phyloP scores from a whole-genome alignment of 2,797 vertebrate genomes.

The Acanthurus leucopareius region DNA sequence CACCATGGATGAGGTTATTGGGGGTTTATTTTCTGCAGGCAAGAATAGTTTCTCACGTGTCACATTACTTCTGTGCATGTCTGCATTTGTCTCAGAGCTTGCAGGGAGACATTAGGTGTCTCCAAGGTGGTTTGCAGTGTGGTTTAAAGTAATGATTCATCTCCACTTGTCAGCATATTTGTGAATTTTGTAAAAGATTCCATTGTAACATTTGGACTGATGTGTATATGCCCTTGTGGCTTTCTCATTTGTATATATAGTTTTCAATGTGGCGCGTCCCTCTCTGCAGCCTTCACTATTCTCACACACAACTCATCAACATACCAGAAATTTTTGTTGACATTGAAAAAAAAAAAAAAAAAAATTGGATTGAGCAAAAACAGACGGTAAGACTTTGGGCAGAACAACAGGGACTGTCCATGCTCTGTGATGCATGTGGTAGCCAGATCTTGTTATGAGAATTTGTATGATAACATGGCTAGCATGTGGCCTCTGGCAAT shows the following conservation, averaged over 20 bases:
- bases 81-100: conserved; percentile 61
- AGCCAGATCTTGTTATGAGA: conserved; percentile 56
- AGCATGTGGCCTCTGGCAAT: conserved; percentile 70
- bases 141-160: conserved; percentile 66
- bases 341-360: conserved; percentile 13
- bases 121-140: conserved; percentile 64
- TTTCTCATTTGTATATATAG: conserved; percentile 56
- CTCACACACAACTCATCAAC: conserved; percentile 4
- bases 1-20: conserved; percentile 9
- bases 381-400: conserved; percentile 26
- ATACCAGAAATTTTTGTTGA: conserved; percentile 34
- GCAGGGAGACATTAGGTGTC: conserved; percentile 59
- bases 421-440: conserved; percentile 48
- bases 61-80: conserved; percentile 38
- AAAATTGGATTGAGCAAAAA: conserved; percentile 21
- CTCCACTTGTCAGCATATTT: conserved; percentile 57
- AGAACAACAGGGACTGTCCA: conserved; percentile 32
- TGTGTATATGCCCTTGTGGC: conserved; percentile 44
- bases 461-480: conserved; percentile 58
- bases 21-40: background rate
- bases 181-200: conserved; percentile 62
- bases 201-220: conserved; percentile 52
- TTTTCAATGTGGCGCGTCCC: conserved; percentile 36
- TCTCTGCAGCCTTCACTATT: conserved; percentile 33
- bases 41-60: background rate